Percentiles rank a stretch among this genome's conserved stretches.
Evolutionary conservation across 2,113 vertebrate genomes (phyloP).

Genomic region (Bungarus multicinctus): DNA sequence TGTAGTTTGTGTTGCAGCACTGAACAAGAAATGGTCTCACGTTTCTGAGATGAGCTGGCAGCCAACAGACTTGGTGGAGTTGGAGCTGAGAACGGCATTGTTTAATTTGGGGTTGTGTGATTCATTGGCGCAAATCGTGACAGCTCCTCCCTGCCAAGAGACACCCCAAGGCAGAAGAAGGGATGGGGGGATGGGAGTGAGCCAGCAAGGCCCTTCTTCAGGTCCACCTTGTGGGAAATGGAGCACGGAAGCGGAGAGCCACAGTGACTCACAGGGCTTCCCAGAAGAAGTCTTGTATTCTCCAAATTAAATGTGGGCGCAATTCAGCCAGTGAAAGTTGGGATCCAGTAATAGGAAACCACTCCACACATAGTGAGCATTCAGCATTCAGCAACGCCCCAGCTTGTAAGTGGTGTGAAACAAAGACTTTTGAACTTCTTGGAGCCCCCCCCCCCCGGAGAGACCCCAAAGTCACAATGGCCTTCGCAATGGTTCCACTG

Average conservation of each 20-base stretch:
- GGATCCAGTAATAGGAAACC: neutral
- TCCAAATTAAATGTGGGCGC: neutral
- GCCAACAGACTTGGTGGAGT: neutral
- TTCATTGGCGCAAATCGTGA: neutral
- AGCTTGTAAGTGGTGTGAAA: neutral
- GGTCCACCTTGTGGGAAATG: too few relatives aligned
- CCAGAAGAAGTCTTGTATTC: neutral
- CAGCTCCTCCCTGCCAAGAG: neutral
- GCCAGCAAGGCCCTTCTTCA: too few relatives aligned
- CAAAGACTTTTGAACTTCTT: too few relatives aligned
- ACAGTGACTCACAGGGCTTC: neutral
- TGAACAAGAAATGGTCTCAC: neutral
- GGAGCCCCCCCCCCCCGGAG: neutral
- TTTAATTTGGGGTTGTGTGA: neutral
- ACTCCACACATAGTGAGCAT: constrained; percentile 5
- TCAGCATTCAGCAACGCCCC: constrained; percentile 55
- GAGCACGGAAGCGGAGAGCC: neutral
- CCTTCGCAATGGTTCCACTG: neutral
- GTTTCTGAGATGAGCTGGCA: neutral
- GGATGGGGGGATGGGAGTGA: neutral
- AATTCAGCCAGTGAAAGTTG: neutral
- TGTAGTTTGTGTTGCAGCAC: too few relatives aligned
- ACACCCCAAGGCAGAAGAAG: too few relatives aligned
- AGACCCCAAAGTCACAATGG: neutral
- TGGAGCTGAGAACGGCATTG: too few relatives aligned